Base-by-base conservation (phyloP, 2,113 vertebrate genomes). In the Trachemys scripta region DNA sequence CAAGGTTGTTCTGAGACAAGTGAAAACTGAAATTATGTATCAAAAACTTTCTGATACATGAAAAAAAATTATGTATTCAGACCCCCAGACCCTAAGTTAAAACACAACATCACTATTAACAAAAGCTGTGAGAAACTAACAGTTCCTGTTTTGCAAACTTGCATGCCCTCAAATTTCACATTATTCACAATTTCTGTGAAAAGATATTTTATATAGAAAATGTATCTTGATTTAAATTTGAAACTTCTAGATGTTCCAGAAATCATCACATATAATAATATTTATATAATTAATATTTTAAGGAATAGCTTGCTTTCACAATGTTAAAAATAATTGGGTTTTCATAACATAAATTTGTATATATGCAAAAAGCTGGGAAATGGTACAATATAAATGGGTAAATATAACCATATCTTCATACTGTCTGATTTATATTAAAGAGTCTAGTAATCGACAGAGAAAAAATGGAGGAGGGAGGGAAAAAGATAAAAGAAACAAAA, bases 21-120 rank as follows among this genome's bases (percentile, higher is more conserved):
- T 38, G 62, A 81, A 42, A 78, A 1, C 12, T 25, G 2, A 22
- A 81, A 65, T 57, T 84, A 49, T 86, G 79, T 80, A 79, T 13
- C 50, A 22, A 57, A 75, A 75, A 42, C 42, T 42, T 42, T 42
- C 4, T 42, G 42, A 42, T 42, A 42, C 42, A 42, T 42, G 42
- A 42, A 42, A 42, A 42, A 42, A 42, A 42, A 42, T 42, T 42
- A 42, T 42, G 42, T 4, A 27, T 42, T 56, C 79, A n/a, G 31
- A 1, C 2, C 0, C 3, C 0, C 1, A 29, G 20, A 62, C 38
- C 50, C 14, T 42, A 10, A 29, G 42, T 82, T 59, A 59, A 59
- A 59, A 27, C 2, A 9, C 8, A 56, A 57, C 57, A 59, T 80
- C 53, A n/a, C 16, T 65, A 42, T 5, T 82, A 45, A 31, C 5